Evolutionary conservation across 2,113 vertebrate species (phyloP).

Genomic region (Atherinomorus stipes): DNA sequence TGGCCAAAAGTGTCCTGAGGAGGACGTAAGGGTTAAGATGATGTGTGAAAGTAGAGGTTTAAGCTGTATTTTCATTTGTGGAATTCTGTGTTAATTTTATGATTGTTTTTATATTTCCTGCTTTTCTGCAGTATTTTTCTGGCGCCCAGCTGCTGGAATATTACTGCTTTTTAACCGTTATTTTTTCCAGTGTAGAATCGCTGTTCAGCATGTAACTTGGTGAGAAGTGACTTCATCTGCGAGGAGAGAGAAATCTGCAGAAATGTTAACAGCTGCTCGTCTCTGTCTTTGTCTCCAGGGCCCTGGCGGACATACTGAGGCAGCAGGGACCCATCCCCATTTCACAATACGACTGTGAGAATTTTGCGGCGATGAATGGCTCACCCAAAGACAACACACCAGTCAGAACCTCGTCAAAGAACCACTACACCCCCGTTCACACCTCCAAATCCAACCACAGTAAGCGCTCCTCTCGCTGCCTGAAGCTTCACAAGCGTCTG

Average conservation of each 20-base stretch:
- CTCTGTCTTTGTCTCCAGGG: constrained; percentile 80
- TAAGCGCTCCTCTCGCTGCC: constrained; percentile 68
- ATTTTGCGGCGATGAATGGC: constrained; percentile 95
- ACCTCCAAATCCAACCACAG: constrained; percentile 93
- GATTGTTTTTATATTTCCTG: too few species aligned
- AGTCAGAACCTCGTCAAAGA: constrained; percentile 93
- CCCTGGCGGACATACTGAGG: constrained; percentile 97
- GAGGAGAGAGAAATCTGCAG: background rate
- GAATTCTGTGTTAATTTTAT: too few species aligned
- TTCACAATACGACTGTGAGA: constrained; percentile 98
- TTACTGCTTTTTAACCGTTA: too few species aligned
- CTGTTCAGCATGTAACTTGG: constrained; percentile 40
- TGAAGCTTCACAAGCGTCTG: constrained; percentile 7
- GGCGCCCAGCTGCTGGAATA: too few species aligned
- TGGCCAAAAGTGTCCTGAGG: too few species aligned
- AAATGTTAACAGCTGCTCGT: constrained; percentile 23
- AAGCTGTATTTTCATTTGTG: too few species aligned
- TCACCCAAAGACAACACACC: constrained; percentile 98
- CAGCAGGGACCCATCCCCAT: constrained; percentile 99
- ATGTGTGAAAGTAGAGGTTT: too few species aligned
- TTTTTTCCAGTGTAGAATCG: too few species aligned
- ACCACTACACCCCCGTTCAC: constrained; percentile 96
- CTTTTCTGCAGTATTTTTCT: too few species aligned
- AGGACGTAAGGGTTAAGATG: too few species aligned
- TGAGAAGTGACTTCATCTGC: background rate